Evolutionary conservation across 1,140 invertebrate genomes (phyloP).

Genomic region (Teleogryllus occipitalis): DNA sequence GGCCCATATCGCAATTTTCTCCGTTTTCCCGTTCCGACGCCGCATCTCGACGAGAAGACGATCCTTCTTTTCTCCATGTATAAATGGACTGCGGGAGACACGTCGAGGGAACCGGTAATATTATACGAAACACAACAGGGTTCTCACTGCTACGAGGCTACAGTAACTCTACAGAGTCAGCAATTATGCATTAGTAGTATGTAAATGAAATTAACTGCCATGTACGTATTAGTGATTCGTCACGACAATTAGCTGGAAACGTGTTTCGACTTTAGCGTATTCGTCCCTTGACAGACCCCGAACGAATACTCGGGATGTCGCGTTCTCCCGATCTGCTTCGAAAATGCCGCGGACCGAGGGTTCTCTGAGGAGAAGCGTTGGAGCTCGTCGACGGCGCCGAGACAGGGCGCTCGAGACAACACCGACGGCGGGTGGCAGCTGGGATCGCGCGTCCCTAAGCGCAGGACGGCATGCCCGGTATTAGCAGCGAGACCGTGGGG

Average conservation of each 20-base stretch:
- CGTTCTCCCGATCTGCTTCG: neutral
- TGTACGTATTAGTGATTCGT: neutral
- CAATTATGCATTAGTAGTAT: conserved; percentile 1
- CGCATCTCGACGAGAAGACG: no score
- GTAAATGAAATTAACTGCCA: neutral
- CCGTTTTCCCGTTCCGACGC: no score
- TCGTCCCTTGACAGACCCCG: neutral
- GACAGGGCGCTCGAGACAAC: no score
- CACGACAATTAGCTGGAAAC: conserved; percentile 1
- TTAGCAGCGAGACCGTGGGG: no score
- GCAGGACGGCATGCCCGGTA: no score
- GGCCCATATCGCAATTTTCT: no score
- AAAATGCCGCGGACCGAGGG: neutral
- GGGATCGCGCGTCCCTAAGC: neutral
- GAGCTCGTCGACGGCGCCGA: no score
- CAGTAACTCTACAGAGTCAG: neutral
- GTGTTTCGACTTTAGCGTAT: neutral
- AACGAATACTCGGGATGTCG: neutral
- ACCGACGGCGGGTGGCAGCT: neutral
- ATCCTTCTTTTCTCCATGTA: neutral
- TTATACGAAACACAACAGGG: neutral
- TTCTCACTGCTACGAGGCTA: neutral
- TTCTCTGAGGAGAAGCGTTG: neutral
- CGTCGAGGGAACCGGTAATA: neutral
- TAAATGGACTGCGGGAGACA: neutral